These are phyloP conservation scores for Puffinus mauretanicus DNA, from an alignment of 2,113 vertebrate species.

Conservation along the genomic window DNA sequence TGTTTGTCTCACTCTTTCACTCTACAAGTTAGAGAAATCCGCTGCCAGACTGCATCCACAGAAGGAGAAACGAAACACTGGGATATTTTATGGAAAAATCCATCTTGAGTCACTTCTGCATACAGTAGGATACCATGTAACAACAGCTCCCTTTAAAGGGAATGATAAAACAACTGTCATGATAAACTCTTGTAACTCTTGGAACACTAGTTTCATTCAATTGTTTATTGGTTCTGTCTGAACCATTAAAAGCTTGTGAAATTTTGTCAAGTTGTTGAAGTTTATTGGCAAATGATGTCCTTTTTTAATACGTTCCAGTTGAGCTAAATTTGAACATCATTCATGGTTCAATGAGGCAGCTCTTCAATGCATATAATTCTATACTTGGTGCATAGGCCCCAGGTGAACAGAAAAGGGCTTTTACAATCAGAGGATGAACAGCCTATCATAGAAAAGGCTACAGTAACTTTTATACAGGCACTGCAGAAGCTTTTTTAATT, in stretches of 20 bases:
- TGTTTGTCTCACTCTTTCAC: neutral
- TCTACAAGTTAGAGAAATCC: neutral
- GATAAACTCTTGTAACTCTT: accelerated
- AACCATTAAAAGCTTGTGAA: neutral
- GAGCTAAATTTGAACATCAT: neutral
- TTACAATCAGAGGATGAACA: neutral
- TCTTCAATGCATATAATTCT: neutral
- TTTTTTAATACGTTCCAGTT: neutral
- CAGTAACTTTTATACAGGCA: neutral
- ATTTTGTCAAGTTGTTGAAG: neutral
- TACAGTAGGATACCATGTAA: neutral
- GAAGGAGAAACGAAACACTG: neutral
- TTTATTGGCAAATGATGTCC: neutral
- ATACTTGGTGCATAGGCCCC: neutral
- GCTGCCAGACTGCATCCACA: neutral
- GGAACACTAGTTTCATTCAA: neutral
- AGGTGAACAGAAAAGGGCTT: neutral
- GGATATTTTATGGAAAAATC: neutral
- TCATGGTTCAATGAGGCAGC: neutral
- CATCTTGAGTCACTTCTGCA: neutral
- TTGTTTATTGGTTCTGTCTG: neutral
- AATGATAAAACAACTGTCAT: neutral
- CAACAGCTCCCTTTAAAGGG: neutral
- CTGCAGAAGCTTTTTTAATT: neutral
- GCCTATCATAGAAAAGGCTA: neutral